These are phyloP conservation scores for Chondrilla cf. caribensis DNA, from an alignment of 37 sponge, comb jelly and placozoan species.

Conservation along the genomic window DNA sequence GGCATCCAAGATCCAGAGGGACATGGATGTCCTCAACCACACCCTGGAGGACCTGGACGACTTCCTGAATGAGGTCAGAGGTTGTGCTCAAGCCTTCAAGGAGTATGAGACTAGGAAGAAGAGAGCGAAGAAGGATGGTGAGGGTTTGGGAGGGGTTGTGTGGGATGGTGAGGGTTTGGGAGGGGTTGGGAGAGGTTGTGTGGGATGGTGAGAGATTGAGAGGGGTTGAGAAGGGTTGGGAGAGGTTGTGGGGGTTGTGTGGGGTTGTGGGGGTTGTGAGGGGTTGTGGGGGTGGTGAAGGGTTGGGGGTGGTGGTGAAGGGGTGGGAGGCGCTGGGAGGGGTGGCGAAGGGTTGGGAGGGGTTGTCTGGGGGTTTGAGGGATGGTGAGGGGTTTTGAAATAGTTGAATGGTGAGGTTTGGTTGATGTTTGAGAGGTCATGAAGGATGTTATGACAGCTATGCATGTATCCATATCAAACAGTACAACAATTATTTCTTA, in stretches of 20 bases:
- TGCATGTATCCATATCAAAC: too few relatives aligned
- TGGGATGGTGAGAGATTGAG: background rate
- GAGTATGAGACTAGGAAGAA: slow-evolving; percentile 58
- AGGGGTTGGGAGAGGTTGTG: background rate
- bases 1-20: slow-evolving; percentile 66
- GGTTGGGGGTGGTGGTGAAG: too few relatives aligned
- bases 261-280: too few relatives aligned
- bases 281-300: too few relatives aligned
- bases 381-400: background rate
- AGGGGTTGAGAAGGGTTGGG: background rate
- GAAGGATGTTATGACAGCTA: too few relatives aligned
- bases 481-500: too few relatives aligned
- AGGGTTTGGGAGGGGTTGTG: background rate
- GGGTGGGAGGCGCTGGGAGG: slow-evolving; percentile 36
- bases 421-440: background rate
- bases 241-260: too few relatives aligned
- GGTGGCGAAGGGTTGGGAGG: slow-evolving; percentile 12
- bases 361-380: background rate
- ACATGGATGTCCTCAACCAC: slow-evolving; percentile 80
- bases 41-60: slow-evolving; percentile 66
- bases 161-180: background rate
- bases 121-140: slow-evolving; percentile 47
- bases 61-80: slow-evolving; percentile 40
- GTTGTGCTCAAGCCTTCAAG: slow-evolving; percentile 43
- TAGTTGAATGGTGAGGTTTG: background rate